Conservation (phyloP, 2,888 invertebrate species). For the Leptothorax acervorum region DNA sequence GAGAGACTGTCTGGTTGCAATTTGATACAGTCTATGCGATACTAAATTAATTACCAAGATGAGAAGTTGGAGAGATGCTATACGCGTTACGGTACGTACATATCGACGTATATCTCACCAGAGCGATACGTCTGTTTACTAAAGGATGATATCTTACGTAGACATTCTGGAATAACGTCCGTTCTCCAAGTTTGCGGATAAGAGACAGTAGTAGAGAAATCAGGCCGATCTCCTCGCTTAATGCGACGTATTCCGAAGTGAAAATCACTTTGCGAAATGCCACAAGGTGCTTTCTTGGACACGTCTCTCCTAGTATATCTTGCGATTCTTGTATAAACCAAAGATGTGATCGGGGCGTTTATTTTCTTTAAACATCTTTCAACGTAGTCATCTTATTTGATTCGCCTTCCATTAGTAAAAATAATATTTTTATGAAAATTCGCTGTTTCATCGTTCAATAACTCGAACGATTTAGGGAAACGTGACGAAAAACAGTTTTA, state of each 20-base stretch:
- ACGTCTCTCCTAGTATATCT: neutral
- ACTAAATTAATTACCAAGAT: slow-evolving; percentile 73
- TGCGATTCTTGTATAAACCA: neutral
- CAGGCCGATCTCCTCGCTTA: slow-evolving; percentile 1
- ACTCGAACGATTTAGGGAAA: neutral
- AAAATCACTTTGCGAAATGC: slow-evolving; percentile 15
- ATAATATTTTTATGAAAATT: neutral
- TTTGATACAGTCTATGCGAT: slow-evolving; percentile 70
- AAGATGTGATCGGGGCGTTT: neutral
- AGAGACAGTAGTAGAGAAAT: neutral
- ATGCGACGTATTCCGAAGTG: neutral
- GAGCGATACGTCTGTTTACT: slow-evolving; percentile 37
- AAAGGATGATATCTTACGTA: slow-evolving; percentile 7
- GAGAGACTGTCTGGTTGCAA: slow-evolving; percentile 68
- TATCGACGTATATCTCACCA: slow-evolving; percentile 54
- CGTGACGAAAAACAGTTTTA: neutral
- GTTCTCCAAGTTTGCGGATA: slow-evolving; percentile 3
- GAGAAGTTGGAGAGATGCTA: slow-evolving; percentile 67
- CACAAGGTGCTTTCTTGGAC: neutral
- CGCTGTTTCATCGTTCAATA: neutral
- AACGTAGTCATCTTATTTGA: neutral
- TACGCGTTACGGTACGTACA: neutral
- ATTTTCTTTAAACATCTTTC: slow-evolving; percentile 1
- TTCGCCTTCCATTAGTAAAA: neutral
- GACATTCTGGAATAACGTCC: neutral